Conservation (phyloP, 1,140 invertebrate genomes). For the Gonioctena quinquepunctata region DNA sequence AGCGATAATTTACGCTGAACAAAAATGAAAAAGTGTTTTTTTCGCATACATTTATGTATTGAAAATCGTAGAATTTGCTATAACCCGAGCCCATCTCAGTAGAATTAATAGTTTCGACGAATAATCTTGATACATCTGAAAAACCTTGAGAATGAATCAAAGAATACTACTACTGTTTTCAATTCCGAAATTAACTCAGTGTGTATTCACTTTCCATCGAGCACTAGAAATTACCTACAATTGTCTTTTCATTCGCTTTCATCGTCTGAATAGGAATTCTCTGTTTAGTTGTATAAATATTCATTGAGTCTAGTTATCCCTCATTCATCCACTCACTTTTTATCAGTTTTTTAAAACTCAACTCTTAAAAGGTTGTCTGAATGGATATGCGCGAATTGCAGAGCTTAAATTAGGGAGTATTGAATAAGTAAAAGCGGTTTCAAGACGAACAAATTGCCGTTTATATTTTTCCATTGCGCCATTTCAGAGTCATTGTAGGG, state of each 20-base stretch:
- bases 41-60: too few species aligned
- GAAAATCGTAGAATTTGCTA: too few species aligned
- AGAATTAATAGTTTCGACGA: too few species aligned
- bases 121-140: too few species aligned
- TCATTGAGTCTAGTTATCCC: slow-evolving; percentile 26
- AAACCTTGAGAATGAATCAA: too few species aligned
- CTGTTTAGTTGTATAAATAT: slow-evolving; percentile 29
- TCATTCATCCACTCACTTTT: slow-evolving; percentile 26
- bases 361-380: slow-evolving; percentile 28
- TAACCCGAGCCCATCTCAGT: too few species aligned
- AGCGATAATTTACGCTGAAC: too few species aligned
- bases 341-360: slow-evolving; percentile 29
- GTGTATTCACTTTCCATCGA: too few species aligned
- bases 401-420: slow-evolving; percentile 34
- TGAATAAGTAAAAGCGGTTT: slow-evolving; percentile 31
- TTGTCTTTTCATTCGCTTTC: slow-evolving; percentile 1
- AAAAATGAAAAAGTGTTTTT: too few species aligned
- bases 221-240: too few species aligned
- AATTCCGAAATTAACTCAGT: too few species aligned
- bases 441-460: slow-evolving; percentile 28
- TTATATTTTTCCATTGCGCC: slow-evolving; percentile 32
- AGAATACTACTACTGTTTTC: too few species aligned
- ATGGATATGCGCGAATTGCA: slow-evolving; percentile 25
- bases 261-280: slow-evolving; percentile 2
- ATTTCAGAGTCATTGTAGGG: slow-evolving; percentile 11